A percentile compares a stretch with the other conserved stretches of the same genome.
Evolutionary conservation across 2,888 invertebrate genomes (phyloP).

Genomic region (Cinara cedri): DNA sequence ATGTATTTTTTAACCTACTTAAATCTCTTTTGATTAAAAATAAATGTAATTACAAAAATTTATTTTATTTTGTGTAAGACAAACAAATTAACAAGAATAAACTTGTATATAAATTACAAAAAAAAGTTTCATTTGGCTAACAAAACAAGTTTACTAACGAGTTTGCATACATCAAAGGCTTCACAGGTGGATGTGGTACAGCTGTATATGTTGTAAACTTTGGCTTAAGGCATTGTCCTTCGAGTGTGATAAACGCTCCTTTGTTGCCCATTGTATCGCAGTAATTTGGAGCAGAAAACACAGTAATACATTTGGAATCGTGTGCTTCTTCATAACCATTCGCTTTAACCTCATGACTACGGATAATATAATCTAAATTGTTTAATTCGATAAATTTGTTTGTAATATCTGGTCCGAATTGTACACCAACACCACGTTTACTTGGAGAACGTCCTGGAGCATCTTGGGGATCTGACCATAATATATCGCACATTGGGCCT

Average conservation of each 20-base stretch:
- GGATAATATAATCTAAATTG: slow-evolving; percentile 88
- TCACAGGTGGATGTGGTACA: slow-evolving; percentile 96
- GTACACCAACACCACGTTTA: slow-evolving; percentile 96
- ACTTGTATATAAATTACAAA: slow-evolving; percentile 56
- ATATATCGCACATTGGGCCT: slow-evolving; percentile 96
- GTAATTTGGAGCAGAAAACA: slow-evolving; percentile 99
- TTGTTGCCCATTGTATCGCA: slow-evolving; percentile 99
- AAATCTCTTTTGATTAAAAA: slow-evolving; percentile 58
- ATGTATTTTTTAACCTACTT: slow-evolving; percentile 56
- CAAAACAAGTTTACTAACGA: slow-evolving; percentile 79
- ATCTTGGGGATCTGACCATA: slow-evolving; percentile 98
- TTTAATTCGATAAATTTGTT: slow-evolving; percentile 82
- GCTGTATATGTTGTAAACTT: slow-evolving; percentile 87
- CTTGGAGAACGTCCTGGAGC: slow-evolving; percentile 87
- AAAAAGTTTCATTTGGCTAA: slow-evolving; percentile 61
- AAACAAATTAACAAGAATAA: slow-evolving; percentile 54
- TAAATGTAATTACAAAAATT: slow-evolving; percentile 58
- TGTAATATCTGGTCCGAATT: slow-evolving; percentile 98
- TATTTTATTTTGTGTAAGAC: slow-evolving; percentile 53
- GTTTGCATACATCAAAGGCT: slow-evolving; percentile 96
- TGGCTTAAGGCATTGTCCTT: slow-evolving; percentile 88
- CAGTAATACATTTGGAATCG: slow-evolving; percentile 94
- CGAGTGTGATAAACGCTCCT: slow-evolving; percentile 95
- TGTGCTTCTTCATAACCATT: slow-evolving; percentile 96
- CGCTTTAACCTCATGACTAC: slow-evolving; percentile 97